These are phyloP conservation scores for Tolypeutes matacus DNA, from an alignment of 2,797 vertebrate genomes.

Conservation along the genomic window DNA sequence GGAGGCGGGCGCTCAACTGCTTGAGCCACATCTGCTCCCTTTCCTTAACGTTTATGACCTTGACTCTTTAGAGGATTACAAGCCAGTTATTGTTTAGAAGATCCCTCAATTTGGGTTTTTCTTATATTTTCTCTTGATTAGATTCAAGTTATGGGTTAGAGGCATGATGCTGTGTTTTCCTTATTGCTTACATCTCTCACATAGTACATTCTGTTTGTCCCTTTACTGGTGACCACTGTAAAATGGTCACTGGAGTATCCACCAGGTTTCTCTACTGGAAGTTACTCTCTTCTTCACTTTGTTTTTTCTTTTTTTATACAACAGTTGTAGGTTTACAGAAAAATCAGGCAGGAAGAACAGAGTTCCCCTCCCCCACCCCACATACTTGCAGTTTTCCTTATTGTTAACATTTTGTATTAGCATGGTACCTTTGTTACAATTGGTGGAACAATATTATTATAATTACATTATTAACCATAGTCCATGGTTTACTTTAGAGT, in stretches of 20 bases:
- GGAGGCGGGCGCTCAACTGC: too few species aligned
- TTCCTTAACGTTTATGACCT: neutral
- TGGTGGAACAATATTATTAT: too few species aligned
- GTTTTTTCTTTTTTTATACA: too few species aligned
- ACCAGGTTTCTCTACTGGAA: neutral
- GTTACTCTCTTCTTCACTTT: neutral
- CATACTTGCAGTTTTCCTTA: too few species aligned
- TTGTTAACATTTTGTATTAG: too few species aligned
- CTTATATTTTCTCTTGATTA: constrained; percentile 17
- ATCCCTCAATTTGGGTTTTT: neutral
- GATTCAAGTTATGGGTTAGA: neutral
- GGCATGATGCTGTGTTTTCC: neutral
- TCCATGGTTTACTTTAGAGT: too few species aligned
- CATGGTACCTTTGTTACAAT: too few species aligned
- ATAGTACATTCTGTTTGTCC: neutral
- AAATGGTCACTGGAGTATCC: neutral
- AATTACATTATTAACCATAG: too few species aligned
- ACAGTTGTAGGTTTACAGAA: too few species aligned
- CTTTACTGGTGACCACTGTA: neutral
- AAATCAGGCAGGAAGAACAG: too few species aligned
- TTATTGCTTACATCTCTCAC: neutral
- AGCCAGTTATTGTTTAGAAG: neutral
- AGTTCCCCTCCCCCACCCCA: too few species aligned
- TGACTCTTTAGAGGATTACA: neutral
- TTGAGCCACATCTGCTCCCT: too few species aligned